Evolutionary conservation across 2,113 vertebrate genomes (phyloP), one percentile per base, ranked within the genome.

Genomic region (Bos indicus): DNA sequence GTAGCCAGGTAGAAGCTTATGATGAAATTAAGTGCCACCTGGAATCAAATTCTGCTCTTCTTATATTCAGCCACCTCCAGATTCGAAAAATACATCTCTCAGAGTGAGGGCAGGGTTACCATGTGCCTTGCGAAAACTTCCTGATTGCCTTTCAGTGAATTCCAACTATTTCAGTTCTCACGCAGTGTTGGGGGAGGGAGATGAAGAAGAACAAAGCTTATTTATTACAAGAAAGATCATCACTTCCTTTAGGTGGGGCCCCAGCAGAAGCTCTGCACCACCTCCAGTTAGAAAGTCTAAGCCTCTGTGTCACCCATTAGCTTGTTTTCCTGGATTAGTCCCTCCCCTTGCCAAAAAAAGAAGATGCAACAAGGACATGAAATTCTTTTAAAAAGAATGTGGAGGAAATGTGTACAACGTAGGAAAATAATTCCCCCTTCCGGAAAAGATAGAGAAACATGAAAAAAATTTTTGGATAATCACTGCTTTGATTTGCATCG

Each of bases 181-280:
- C 0, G 0, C 12, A 2, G 0, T 23, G 28, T 16, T 74, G 2
- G 5, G 17, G 3, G 3, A 60, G 14, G 19, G 46, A n/a, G 25
- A 17, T 30, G n/a, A 81, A 88, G 51, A 83, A 46, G 51, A 89
- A 60, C 3, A 62, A 48, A 51, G 11, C 10, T 13, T 14, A 3
- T 77, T 90, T 81, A 59, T 54, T 59, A 57, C n/a, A 4, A 62
- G 56, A 36, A 87, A 51, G 26, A 91, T 10, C 6, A 23, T 84
- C 48, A 26, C 40, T 51, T 33, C 43, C n/a, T 62, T 78, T 59
- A 83, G 51, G 62, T 46, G 1, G 36, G n/a, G 19, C 25, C 40
- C 67, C 25, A 74, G 6, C 8, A 12, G 12, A n/a, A 60, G 40
- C 5, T 51, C 60, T 46, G 2, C 21, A 16, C 64, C 25, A 51